Base-by-base conservation (phyloP, 2,888 invertebrate genomes). In the Achlya flavicornis region DNA sequence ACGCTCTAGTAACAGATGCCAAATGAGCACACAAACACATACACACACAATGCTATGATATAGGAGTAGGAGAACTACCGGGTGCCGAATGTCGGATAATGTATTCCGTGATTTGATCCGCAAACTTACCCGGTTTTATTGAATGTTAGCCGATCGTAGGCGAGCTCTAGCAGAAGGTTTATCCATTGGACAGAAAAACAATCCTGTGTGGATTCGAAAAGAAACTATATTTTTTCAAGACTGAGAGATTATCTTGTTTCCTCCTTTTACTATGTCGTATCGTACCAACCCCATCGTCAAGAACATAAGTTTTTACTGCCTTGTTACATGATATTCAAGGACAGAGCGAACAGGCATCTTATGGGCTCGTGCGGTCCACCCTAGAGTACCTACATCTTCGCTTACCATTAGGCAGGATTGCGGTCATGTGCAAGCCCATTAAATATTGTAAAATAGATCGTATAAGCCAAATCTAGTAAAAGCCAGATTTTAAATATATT, bases 51-150 rank as follows among this genome's bases (percentile, higher is more conserved):
- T 46, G 43, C 43, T 48, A 48, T 48, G 11, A 19, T 10, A 19
- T 19, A 53, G 10, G 16, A n/a, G n/a, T 16, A 48, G 3, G 12
- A 10, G 53, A 53, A 16, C 19, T 19, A 19, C 7, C 16, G n/a
- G 53, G 53, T 19, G 19, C 53, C 53, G 53, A 53, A 19, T 53
- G 53, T 19, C 10, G 53, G 46, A 46, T 53, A 53, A 53, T 53
- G 53, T 53, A 53, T 53, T 19, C 53, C 19, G 53, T 19, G 53
- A 53, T 53, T 53, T 19, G 53, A 53, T 53, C 53, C 53, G 16
- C 53, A 53, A 53, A 53, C 53, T 19, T 53, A 7, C n/a, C 53
- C 53, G 19, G n/a, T 53, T 53, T 53, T 53, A 53, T 53, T 53
- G 53, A 53, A 53, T 53, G 8, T 53, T 53, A n/a, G 53, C 19